phyloP scores from a whole-genome alignment of 37 sponge, comb jelly and placozoan genomes.

The Geodia barretti region DNA sequence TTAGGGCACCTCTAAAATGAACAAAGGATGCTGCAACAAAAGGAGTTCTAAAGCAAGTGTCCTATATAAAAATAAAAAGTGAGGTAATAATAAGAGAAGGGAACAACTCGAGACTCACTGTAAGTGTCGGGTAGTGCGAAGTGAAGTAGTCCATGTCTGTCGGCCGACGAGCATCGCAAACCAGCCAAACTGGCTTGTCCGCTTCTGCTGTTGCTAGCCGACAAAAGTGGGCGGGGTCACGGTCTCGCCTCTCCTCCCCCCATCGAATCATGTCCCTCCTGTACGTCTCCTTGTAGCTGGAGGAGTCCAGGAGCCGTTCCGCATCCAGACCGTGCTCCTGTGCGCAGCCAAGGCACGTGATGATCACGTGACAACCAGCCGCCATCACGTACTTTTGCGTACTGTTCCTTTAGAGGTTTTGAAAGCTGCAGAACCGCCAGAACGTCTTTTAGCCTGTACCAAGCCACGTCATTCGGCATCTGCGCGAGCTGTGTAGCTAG shows the following conservation, averaged over 20 bases:
- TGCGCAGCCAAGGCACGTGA: neutral
- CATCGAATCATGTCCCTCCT: slow-evolving; percentile 91
- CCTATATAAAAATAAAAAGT: too few species aligned
- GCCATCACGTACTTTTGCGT: slow-evolving; percentile 50
- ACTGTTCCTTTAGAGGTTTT: slow-evolving; percentile 65
- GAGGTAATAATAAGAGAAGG: too few species aligned
- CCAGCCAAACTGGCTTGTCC: slow-evolving; percentile 74
- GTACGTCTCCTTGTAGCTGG: slow-evolving; percentile 84
- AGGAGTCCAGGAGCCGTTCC: slow-evolving; percentile 73
- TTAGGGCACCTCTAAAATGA: too few species aligned
- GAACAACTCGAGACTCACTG: too few species aligned
- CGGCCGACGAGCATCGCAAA: slow-evolving; percentile 80
- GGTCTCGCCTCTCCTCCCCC: slow-evolving; percentile 69
- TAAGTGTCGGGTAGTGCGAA: neutral
- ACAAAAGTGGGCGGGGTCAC: slow-evolving; percentile 89
- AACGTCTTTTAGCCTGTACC: slow-evolving; percentile 7
- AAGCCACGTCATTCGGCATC: neutral
- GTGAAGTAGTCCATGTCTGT: slow-evolving; percentile 88
- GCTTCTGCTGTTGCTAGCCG: slow-evolving; percentile 66
- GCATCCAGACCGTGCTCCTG: slow-evolving; percentile 81
- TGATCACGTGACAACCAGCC: neutral
- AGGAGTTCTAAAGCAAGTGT: too few species aligned
- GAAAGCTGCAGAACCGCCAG: slow-evolving; percentile 59
- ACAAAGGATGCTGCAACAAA: too few species aligned
- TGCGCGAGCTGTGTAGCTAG: neutral